phyloP scores from a whole-genome alignment of 2,113 vertebrate species.

The Zosterops pallidus region DNA sequence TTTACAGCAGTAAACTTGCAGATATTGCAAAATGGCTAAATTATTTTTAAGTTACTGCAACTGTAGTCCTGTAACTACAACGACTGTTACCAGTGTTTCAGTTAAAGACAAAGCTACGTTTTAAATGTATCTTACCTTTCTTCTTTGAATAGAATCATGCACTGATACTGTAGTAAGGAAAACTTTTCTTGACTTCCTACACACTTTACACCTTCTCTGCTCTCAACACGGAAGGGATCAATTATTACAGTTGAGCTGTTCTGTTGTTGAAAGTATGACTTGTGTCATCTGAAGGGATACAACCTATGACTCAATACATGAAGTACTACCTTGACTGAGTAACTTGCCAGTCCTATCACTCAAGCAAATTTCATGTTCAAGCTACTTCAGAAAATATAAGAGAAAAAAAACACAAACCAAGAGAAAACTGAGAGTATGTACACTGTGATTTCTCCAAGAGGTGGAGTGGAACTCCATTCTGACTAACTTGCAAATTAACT shows the following conservation, averaged over 20 bases:
- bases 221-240: neutral
- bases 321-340: neutral
- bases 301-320: neutral
- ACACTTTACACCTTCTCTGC: neutral
- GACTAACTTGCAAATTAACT: neutral
- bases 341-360: neutral
- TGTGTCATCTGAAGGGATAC: neutral
- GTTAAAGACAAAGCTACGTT: neutral
- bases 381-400: neutral
- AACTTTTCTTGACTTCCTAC: neutral
- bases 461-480: neutral
- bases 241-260: neutral
- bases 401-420: neutral
- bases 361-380: neutral
- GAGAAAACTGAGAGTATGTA: neutral
- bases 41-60: neutral
- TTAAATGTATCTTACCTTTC: neutral
- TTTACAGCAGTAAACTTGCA: neutral
- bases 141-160: neutral
- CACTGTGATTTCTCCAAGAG: neutral
- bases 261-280: neutral
- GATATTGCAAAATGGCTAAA: neutral
- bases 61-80: neutral
- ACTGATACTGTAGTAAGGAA: neutral
- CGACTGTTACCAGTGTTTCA: neutral